Evolutionary conservation across 2,113 vertebrate species (phyloP).

Genomic region (Baryphthengus martii): DNA sequence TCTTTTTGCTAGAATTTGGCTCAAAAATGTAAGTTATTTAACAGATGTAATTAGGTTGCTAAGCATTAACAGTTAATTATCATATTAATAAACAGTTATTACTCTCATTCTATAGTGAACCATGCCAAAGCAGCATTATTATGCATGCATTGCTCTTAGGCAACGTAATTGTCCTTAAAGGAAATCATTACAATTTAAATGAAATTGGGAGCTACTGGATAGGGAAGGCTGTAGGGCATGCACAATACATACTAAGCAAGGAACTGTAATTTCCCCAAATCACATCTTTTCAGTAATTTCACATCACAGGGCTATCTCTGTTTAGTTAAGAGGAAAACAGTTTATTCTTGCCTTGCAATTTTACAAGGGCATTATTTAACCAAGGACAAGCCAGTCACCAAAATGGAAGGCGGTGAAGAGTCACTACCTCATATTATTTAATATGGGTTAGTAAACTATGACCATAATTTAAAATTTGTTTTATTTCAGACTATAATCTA

Average conservation of each 20-base stretch:
- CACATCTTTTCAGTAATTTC: constrained; percentile 73
- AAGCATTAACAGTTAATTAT: constrained; percentile 81
- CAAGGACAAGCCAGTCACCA: constrained; percentile 52
- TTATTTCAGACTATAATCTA: not conserved
- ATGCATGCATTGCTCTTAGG: constrained; percentile 74
- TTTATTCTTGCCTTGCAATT: constrained; percentile 63
- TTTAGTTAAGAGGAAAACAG: constrained; percentile 73
- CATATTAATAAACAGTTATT: constrained; percentile 83
- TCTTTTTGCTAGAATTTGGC: constrained; percentile 60
- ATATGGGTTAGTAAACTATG: constrained; percentile 52
- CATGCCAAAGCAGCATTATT: constrained; percentile 67
- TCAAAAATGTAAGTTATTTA: constrained; percentile 75
- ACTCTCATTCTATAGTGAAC: constrained; percentile 57
- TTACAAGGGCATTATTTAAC: constrained; percentile 66
- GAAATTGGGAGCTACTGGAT: constrained; percentile 78
- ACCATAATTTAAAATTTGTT: constrained; percentile 41
- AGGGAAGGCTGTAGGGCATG: constrained; percentile 74
- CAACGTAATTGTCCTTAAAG: constrained; percentile 80
- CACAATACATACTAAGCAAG: constrained; percentile 73
- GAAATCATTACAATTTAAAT: constrained; percentile 84
- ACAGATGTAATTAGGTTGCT: constrained; percentile 76
- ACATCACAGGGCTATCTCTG: constrained; percentile 68
- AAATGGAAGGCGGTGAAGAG: constrained; percentile 40
- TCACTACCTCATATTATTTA: constrained; percentile 59
- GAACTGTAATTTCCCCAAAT: constrained; percentile 76